Conservation (phyloP, 2,113 vertebrate genomes). For the Sylvicapra grimmia region DNA sequence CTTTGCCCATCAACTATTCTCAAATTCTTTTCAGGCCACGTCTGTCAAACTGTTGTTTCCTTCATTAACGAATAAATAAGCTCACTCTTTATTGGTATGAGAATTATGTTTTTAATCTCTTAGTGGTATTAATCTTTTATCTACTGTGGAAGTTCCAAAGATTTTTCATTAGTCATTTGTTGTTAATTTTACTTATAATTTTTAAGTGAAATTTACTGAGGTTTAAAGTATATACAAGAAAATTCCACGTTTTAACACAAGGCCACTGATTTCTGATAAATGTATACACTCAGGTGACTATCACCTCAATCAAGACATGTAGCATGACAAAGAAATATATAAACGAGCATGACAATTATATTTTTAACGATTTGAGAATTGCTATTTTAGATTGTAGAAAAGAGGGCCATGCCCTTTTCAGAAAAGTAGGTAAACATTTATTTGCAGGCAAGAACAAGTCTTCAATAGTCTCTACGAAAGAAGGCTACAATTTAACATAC, state of each 20-base stretch:
- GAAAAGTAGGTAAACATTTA: neutral
- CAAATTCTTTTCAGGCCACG: neutral
- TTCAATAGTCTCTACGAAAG: neutral
- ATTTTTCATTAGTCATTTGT: neutral
- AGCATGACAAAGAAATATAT: neutral
- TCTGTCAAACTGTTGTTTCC: neutral
- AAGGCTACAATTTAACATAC: neutral
- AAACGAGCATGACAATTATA: neutral
- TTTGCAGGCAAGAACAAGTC: neutral
- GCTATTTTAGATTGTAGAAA: neutral
- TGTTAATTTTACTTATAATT: neutral
- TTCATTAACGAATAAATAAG: neutral
- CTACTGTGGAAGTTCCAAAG: neutral
- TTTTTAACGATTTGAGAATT: neutral
- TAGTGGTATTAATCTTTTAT: neutral
- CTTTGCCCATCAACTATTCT: neutral
- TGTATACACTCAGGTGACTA: neutral
- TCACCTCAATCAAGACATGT: neutral
- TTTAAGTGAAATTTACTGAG: neutral
- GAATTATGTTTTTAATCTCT: neutral
- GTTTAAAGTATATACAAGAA: neutral
- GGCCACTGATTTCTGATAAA: neutral
- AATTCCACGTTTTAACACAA: neutral
- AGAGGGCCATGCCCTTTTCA: neutral
- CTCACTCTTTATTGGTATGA: neutral